A percentile compares a stretch with the other conserved stretches of the same genome.
These are phyloP conservation scores for Acrobeloides nanus DNA, from an alignment of 2,888 invertebrate species.

Conservation along the genomic window DNA sequence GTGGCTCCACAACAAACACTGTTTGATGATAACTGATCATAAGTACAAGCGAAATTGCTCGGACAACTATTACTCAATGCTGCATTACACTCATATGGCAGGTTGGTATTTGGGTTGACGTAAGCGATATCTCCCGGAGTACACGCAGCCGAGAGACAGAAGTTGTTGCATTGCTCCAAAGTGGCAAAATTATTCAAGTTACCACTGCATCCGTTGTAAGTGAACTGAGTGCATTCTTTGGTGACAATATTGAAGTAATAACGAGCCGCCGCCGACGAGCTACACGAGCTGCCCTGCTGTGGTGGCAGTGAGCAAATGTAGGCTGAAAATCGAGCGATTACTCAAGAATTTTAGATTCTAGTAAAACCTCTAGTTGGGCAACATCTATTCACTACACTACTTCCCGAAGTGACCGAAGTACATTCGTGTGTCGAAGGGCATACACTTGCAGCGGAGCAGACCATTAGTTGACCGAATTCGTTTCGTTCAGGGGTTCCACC, in stretches of 20 bases:
- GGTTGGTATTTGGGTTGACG: conserved; percentile 51
- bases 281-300: conserved; percentile 47
- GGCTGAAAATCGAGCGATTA: conserved; percentile 19
- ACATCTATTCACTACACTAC: conserved; percentile 43
- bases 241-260: conserved; percentile 41
- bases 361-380: conserved; percentile 32
- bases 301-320: conserved; percentile 52
- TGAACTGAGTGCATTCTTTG: conserved; percentile 47
- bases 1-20: conserved; percentile 52
- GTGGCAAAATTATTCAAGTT: conserved; percentile 50
- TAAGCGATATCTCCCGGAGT: conserved; percentile 47
- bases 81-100: conserved; percentile 49
- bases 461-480: conserved; percentile 48
- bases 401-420: conserved; percentile 44
- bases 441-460: conserved; percentile 33
- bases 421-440: conserved; percentile 51
- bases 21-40: conserved; percentile 43
- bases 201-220: conserved; percentile 47
- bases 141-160: conserved; percentile 52
- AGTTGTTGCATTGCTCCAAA: conserved; percentile 50
- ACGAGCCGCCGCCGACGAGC: conserved; percentile 45
- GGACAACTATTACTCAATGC: conserved; percentile 50
- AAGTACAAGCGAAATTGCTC: conserved; percentile 48
- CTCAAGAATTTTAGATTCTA: neutral
- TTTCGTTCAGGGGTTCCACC: conserved; percentile 51